These are phyloP conservation scores for Alces alces DNA, from an alignment of 2,113 vertebrate species.

Conservation along the genomic window DNA sequence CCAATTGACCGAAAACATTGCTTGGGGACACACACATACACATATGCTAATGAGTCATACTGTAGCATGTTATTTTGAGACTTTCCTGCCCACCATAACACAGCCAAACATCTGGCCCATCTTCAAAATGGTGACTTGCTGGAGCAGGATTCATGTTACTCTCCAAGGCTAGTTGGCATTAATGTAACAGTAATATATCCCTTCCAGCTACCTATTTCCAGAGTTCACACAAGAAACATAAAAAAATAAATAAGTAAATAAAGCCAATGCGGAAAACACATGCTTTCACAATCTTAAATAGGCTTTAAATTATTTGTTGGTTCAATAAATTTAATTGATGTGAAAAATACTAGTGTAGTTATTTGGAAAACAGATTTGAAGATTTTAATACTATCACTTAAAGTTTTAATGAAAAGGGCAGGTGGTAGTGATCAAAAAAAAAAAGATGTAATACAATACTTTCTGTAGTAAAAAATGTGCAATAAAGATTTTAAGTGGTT, in stretches of 20 bases:
- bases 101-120: slow-evolving; percentile 67
- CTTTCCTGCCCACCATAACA: slow-evolving; percentile 19
- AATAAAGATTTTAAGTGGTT: not conserved
- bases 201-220: not conserved
- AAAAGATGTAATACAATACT: not conserved
- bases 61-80: slow-evolving; percentile 47
- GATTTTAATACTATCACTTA: not conserved
- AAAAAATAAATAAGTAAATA: not conserved
- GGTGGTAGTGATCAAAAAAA: not conserved
- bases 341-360: not conserved
- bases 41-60: slow-evolving; percentile 28
- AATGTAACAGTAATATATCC: slow-evolving; percentile 1
- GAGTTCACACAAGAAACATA: not conserved
- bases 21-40: slow-evolving; percentile 12
- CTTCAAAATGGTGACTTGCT: slow-evolving; percentile 61
- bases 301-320: not conserved
- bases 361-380: slow-evolving; percentile 20
- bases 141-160: slow-evolving; percentile 50
- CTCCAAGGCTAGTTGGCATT: slow-evolving; percentile 45
- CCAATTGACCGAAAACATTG: slow-evolving; percentile 61
- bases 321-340: not conserved
- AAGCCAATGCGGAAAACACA: not conserved
- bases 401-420: not conserved
- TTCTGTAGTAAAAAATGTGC: not conserved
- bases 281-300: not conserved